Evolutionary conservation across 2,797 vertebrate species (phyloP).

Genomic region (Sphenopsis melanotis): DNA sequence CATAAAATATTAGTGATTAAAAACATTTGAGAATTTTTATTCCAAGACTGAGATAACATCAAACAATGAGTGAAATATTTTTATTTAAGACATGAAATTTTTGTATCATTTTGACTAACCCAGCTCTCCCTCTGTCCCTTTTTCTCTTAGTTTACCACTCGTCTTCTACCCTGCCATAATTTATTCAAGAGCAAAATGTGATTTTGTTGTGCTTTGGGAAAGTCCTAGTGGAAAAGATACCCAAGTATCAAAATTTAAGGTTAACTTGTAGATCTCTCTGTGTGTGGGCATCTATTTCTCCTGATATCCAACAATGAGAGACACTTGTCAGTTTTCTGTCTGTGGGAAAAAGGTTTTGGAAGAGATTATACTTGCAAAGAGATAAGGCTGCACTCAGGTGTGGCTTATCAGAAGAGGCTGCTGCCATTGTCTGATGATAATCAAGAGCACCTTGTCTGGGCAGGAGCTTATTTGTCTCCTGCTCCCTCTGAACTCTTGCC

Average conservation of each 20-base stretch:
- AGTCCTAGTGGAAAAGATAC: background rate
- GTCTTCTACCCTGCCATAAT: background rate
- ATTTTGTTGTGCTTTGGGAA: background rate
- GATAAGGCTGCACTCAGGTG: background rate
- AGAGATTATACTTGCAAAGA: background rate
- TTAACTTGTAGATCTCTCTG: background rate
- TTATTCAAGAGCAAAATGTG: background rate
- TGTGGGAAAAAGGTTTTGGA: background rate
- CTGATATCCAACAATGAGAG: background rate
- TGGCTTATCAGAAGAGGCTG: background rate
- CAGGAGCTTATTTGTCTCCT: background rate
- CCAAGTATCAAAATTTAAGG: background rate
- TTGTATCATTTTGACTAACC: background rate
- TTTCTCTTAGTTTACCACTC: background rate
- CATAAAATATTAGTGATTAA: background rate
- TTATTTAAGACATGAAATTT: background rate
- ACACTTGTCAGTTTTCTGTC: background rate
- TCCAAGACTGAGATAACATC: background rate
- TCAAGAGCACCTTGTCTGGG: background rate
- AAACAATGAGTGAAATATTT: rapidly evolving
- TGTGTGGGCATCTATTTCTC: background rate
- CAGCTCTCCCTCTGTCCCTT: background rate
- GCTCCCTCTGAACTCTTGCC: background rate
- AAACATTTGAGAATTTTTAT: background rate
- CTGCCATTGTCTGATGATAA: background rate